Conservation (phyloP, 1,140 invertebrate genomes). For the Ceratitis capitata region DNA sequence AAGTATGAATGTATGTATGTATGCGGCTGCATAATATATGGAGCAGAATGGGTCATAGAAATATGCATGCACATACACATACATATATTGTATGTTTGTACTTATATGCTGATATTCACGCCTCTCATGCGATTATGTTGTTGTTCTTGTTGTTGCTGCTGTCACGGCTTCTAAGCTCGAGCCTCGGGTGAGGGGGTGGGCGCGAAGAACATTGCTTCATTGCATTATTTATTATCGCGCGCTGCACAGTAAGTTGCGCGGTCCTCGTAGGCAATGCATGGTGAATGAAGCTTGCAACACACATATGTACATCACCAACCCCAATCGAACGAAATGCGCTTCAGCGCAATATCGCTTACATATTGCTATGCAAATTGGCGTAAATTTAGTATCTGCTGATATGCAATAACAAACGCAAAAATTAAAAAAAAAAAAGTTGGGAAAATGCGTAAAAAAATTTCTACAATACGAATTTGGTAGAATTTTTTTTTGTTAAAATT, state of each 20-base stretch:
- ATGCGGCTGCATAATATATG: background rate
- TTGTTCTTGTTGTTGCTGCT: background rate
- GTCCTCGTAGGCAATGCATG: background rate
- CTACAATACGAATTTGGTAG: too few relatives aligned
- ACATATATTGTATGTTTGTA: background rate
- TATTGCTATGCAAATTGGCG: background rate
- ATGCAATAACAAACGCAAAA: too few relatives aligned
- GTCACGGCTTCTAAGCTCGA: background rate
- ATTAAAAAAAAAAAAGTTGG: too few relatives aligned
- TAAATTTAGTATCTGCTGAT: too few relatives aligned
- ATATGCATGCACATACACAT: background rate
- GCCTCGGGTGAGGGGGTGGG: background rate
- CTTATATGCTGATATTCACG: background rate
- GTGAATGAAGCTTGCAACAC: slow-evolving; percentile 14
- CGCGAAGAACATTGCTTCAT: background rate
- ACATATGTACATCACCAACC: background rate
- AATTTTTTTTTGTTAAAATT: too few relatives aligned
- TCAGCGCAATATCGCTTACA: slow-evolving; percentile 7
- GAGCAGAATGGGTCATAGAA: slow-evolving; percentile 7
- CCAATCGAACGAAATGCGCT: background rate
- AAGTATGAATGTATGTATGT: background rate
- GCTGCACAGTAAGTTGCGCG: background rate
- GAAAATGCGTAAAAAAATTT: too few relatives aligned
- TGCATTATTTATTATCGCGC: background rate
- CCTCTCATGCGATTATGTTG: background rate